Evolutionary conservation across 2,113 vertebrate species (phyloP), one percentile per base, ranked within the genome.

Genomic region (Glaucidium brasilianum): DNA sequence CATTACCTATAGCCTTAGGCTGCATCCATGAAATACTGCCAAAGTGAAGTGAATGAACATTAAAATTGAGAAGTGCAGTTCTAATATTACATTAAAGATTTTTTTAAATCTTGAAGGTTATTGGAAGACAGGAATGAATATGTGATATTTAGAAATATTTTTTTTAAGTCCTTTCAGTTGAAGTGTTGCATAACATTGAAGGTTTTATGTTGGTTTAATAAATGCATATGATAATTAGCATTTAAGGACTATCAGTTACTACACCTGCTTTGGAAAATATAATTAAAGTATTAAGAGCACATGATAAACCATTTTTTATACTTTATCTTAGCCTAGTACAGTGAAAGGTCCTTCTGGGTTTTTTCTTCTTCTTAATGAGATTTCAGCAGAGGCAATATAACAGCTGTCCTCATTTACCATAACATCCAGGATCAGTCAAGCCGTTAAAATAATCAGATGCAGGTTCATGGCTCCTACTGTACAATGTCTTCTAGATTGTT

Each of bases 1-100:
- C 98, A 98, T 99, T 98, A 98, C 98, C 98, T 98, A 95, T 97
- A 97, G 98, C 98, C 98, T 92, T 95, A 97, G 98, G 99, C 98
- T 98, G 79, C 92, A 27, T 97, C 96, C 63, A 53, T 97, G 98
- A 98, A 98, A 98, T 97, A 95, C 98, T 97, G 97, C 98, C 95
- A 97, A 96, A 98, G 97, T 94, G 97, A 98, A 97, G 97, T 88
- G 95, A 93, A 95, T 95, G 98, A 98, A 97, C 97, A 95, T 98
- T 97, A 79, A 96, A 96, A 97, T 88, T 81, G 58, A 85, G 93
- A 94, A 81, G 74, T 95, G 94, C 58, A 26, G 58, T 96, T 96
- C 88, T 96, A 83, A 95, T 97, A 92, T 95, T 97, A 92, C 81
- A 86, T 96, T 91, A 91, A 97, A 94, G 94, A 79, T 58, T 4